phyloP scores from a whole-genome alignment of 1,140 invertebrate genomes.

The Solenopsis fugax region DNA sequence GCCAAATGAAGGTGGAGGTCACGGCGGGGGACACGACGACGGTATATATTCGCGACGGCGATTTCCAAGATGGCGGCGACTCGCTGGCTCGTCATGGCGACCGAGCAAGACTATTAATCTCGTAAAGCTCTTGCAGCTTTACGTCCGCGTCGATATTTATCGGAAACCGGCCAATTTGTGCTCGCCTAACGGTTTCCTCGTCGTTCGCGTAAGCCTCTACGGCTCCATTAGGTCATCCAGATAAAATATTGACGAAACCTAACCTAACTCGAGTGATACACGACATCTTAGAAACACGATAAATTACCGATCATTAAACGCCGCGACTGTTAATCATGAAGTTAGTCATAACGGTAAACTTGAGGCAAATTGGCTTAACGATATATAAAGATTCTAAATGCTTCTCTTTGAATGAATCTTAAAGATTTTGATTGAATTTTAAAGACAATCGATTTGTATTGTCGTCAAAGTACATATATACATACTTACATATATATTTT shows the following conservation, averaged over 20 bases:
- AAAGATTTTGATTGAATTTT: not conserved
- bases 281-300: constrained; percentile 24
- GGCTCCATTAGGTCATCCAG: constrained; percentile 20
- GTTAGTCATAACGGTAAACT: not conserved
- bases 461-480: no score
- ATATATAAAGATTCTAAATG: not conserved
- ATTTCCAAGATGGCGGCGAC: constrained; percentile 20
- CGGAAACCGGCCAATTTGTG: constrained; percentile 59
- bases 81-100: constrained; percentile 8
- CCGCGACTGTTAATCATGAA: not conserved
- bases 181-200: constrained; percentile 37
- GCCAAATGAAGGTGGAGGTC: not conserved
- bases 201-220: constrained; percentile 40
- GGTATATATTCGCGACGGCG: not conserved
- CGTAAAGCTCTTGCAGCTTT: constrained; percentile 56
- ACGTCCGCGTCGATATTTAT: constrained; percentile 53
- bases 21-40: not conserved
- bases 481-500: no score
- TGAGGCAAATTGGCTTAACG: not conserved
- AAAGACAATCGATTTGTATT: not conserved
- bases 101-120: constrained; percentile 44
- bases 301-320: constrained; percentile 9
- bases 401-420: not conserved
- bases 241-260: constrained; percentile 54
- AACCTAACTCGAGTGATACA: constrained; percentile 28